Evolutionary conservation across 1,140 invertebrate genomes (phyloP), one percentile per base, ranked within the genome.

Genomic region (Rhagoletis pomonella): DNA sequence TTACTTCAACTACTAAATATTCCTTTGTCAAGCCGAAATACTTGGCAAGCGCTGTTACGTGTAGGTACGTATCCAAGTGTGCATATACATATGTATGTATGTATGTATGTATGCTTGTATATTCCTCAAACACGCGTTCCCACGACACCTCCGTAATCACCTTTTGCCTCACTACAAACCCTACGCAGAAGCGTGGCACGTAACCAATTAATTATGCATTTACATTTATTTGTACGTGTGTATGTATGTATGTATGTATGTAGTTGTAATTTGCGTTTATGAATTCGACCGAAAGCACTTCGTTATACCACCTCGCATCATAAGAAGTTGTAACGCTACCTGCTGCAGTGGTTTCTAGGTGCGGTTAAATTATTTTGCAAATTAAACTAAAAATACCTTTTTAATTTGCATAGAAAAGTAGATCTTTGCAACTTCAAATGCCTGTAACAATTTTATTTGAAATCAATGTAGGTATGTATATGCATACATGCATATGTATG

Each of bases 151-250:
- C 17, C 60, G 12, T 62, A 62, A 4, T 7, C 60, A 62, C 60
- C 60, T n/a, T 62, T 62, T 14, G n/a, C 60, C 60, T 62, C 60
- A 17, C n/a, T 62, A 14, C 12, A 14, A 62, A 29, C 12, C 17
- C 12, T 4, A 62, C 60, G 17, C 60, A 14, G 60, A n/a, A 17
- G 12, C 17, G 12, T 73, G 5, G 69, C 69, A 73, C 69, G 69
- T 17, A 73, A 50, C 17, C 42, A 47, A 47, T 73, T 73, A 73
- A 73, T 73, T 47, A 73, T 44, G 14, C 39, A 73, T 73, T 73
- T 73, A 47, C 69, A 73, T 50, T 29, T 50, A 50, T 73, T 73
- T 73, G 69, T 42, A 69, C 42, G 39, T 10, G 42, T 42, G 58
- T 59, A 12, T 12, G 58, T 59, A 59, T 29, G 29, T 29, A 29